Evolutionary conservation across 2,797 vertebrate species (phyloP), one percentile per base, ranked within the genome.

Genomic region (Orientallactaga sibirica): DNA sequence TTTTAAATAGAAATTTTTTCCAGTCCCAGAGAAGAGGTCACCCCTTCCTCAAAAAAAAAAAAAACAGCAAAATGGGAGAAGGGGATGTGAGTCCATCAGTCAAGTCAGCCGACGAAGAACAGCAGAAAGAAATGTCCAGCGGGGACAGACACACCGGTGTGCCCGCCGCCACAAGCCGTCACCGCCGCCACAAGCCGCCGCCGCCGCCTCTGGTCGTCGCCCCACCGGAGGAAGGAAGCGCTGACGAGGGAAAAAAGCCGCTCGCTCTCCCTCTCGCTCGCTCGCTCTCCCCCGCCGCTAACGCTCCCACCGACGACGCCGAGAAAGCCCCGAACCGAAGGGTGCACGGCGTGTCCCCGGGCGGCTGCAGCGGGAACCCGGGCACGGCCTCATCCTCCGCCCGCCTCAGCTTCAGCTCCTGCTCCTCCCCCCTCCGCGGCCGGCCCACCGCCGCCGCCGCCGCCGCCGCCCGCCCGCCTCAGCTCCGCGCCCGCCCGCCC

Each of bases 381-480:
- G 96, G 92, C 96, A 94, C 96, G 84, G 97, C 96, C 96, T 96
- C 97, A 96, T 97, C 96, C 96, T 95, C 96, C 94, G 96, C 96
- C 96, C 70, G 94, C 91, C 91, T 74, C 88, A 25, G 78, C 58
- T 78, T 68, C 88, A n/a, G 79, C 89, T 83, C 79, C 94, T 78
- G 48, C 48, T 48, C 48, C 94, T 92, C 24, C 96, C 96, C 96
- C 96, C 94, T 91, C 79, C 94, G 91, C 93, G 92, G 94, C 95
- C 97, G 83, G 91, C 94, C 96, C 96, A 95, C 95, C 86, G 73
- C 93, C 94, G 93, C 93, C 94, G 93, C 96, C 96, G 95, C 95
- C 86, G 73, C 93, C 94, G 93, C 93, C 94, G 93, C 94, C 43
- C 80, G 80, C 91, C 80, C 76, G 52, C 82, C 91, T 29, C 73